phyloP scores from a whole-genome alignment of 2,797 vertebrate species.

The Takifugu rubripes region DNA sequence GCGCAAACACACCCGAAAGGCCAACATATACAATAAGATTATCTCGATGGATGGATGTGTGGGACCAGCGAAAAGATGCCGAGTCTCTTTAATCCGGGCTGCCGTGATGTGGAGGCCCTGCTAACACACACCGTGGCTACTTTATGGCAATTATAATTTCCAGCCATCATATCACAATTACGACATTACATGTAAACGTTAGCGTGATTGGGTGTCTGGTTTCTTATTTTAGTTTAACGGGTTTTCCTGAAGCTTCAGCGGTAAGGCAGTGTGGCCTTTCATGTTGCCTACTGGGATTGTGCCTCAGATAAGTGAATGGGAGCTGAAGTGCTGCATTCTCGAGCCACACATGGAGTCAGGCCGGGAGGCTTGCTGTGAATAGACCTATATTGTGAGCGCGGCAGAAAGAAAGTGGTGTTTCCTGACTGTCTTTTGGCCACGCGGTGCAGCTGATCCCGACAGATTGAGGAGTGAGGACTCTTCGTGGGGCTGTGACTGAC shows the following conservation, averaged over 20 bases:
- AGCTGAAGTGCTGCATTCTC: constrained; percentile 39
- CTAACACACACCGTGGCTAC: constrained; percentile 24
- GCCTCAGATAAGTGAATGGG: constrained; percentile 35
- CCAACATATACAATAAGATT: too few species aligned
- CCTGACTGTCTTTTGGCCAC: constrained; percentile 31
- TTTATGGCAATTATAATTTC: background rate
- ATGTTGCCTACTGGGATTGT: constrained; percentile 15
- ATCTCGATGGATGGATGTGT: constrained; percentile 15
- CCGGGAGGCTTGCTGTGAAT: constrained; percentile 41
- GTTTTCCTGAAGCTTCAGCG: constrained; percentile 16
- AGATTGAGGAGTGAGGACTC: background rate
- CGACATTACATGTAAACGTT: background rate
- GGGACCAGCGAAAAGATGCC: constrained; percentile 43
- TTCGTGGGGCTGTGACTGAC: constrained; percentile 26
- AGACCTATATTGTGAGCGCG: constrained; percentile 50
- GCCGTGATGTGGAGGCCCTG: constrained; percentile 49
- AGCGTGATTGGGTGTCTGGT: background rate
- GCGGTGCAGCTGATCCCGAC: constrained; percentile 4
- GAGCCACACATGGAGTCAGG: constrained; percentile 23
- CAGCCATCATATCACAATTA: background rate
- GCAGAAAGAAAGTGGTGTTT: constrained; percentile 30
- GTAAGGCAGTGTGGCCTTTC: constrained; percentile 15
- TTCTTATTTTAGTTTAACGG: constrained; percentile 8
- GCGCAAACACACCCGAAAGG: too few species aligned
- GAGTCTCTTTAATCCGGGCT: constrained; percentile 58